Evolutionary conservation across 2,797 vertebrate genomes (phyloP), one percentile per base, ranked within the genome.

Genomic region (Threskiornis aethiopicus): DNA sequence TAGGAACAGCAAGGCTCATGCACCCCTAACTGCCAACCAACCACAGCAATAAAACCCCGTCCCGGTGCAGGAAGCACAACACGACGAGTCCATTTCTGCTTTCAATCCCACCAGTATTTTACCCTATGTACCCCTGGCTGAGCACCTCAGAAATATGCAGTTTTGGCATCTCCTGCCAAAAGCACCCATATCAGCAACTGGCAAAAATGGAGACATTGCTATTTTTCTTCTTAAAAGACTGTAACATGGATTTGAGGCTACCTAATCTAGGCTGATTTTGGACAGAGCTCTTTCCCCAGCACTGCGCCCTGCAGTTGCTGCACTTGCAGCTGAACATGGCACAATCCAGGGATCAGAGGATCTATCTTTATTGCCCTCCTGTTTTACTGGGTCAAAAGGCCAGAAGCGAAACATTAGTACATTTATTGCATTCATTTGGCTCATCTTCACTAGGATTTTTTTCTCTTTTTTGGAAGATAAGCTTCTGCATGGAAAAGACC

Each of bases 321-420:
- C 11, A 3, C 64, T 84, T 15, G 1, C 72, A 92, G 89, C 87
- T 93, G 95, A 81, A 77, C 1, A 0, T 1, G 2, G 81, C 55
- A 77, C 64, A 93, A 6, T 7, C 35, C 77, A 76, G 83, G 71
- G 85, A 95, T 95, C 92, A 92, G 52, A 93, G 57, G 64, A 86
- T 75, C 89, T 94, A 51, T 94, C 88, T 93, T 93, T 89, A 91
- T 35, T 92, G 84, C 61, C 73, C 75, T 90, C 65, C 42, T 84
- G 54, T 84, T 93, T 93, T 67, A 85, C 26, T 31, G 55, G 79
- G 72, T 81, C 58, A 58, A 71, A 95, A 85, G 89, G 65, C 82
- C 93, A 95, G 49, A 92, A 75, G 76, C 55, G 95, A 96, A 97
- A 97, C 89, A 41, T 72, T 87, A 96, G 89, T 49, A 94, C 57